Evolutionary conservation across 2,888 invertebrate species (phyloP).

Genomic region (Acholoe squamosa): DNA sequence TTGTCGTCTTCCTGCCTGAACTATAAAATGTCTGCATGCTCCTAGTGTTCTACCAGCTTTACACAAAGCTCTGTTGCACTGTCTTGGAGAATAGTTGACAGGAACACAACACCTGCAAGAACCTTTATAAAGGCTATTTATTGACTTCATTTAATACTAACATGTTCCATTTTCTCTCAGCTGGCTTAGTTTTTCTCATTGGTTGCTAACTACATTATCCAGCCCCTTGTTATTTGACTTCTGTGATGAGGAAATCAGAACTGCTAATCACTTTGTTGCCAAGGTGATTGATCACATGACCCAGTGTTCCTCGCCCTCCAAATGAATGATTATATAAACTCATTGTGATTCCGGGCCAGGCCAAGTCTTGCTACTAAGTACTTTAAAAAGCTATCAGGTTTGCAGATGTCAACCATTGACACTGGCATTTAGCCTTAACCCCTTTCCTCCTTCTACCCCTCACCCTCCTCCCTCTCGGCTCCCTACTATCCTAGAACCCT

Average conservation of each 20-base stretch:
- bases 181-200: no score
- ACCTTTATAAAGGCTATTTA: no score
- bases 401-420: neutral
- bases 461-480: neutral
- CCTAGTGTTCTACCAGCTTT: neutral
- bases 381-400: no score
- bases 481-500: neutral
- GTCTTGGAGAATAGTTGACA: no score
- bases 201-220: neutral
- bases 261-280: conserved; percentile 38
- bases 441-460: neutral
- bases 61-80: no score
- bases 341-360: conserved; percentile 3
- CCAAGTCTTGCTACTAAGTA: neutral
- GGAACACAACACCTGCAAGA: no score
- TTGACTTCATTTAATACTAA: no score
- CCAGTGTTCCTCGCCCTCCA: conserved; percentile 18
- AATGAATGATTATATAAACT: conserved; percentile 22
- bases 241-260: conserved; percentile 38
- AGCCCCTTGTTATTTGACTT: neutral
- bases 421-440: neutral
- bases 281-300: conserved; percentile 47
- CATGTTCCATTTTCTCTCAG: no score
- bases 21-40: conserved; percentile 21
- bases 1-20: conserved; percentile 2